A percentile compares a stretch with the other conserved stretches of the same genome.
Conservation (phyloP, 2,888 invertebrate genomes). For the Rhagonycha lutea region DNA sequence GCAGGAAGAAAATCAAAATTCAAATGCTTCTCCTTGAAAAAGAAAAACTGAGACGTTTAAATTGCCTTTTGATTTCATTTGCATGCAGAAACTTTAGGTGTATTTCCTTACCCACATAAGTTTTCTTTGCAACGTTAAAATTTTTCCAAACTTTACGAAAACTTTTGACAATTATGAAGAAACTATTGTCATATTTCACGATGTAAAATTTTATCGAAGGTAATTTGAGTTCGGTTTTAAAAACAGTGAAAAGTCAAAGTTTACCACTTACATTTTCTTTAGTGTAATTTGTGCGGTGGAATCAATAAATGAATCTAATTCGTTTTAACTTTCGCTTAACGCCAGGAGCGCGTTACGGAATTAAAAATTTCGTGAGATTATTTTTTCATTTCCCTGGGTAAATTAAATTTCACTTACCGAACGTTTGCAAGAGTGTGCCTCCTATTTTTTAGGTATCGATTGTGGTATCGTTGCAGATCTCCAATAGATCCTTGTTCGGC, state of each 20-base stretch:
- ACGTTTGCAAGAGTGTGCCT: conserved; percentile 90
- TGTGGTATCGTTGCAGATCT: conserved; percentile 87
- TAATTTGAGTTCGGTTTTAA: not conserved
- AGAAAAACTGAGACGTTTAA: not conserved
- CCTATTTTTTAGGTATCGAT: conserved; percentile 81
- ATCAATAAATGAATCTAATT: not conserved
- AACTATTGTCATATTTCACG: not conserved
- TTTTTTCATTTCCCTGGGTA: not conserved
- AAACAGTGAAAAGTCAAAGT: not conserved
- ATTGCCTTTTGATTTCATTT: not conserved
- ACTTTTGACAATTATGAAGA: not conserved
- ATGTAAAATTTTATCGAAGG: too few species aligned
- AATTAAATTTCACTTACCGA: conserved; percentile 68
- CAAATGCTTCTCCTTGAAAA: not conserved
- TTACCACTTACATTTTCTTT: not conserved
- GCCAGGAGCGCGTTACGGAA: not conserved
- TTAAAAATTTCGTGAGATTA: not conserved
- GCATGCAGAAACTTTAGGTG: not conserved
- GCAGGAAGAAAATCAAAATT: not conserved
- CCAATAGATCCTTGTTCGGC: conserved; percentile 91
- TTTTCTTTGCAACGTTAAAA: not conserved
- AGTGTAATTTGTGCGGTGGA: not conserved
- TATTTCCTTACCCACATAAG: not conserved
- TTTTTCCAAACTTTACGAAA: not conserved
- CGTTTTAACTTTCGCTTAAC: not conserved